Conservation (phyloP, 1,140 invertebrate genomes). For the Chironomus striatipennis region DNA sequence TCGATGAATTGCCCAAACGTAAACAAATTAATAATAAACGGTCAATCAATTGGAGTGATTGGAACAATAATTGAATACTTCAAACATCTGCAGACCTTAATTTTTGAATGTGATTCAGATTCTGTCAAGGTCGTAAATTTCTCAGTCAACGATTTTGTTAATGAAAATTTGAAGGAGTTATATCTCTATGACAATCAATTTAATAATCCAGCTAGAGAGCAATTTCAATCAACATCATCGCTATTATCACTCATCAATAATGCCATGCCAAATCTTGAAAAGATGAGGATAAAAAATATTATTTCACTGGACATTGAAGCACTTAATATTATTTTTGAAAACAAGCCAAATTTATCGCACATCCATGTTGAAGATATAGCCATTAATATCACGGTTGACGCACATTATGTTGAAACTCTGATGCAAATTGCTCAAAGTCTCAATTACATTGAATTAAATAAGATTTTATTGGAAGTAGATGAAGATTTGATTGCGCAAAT, state of each 20-base stretch:
- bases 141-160: background rate
- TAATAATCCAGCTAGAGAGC: background rate
- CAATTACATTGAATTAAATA: background rate
- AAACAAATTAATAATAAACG: background rate
- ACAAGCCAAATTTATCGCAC: background rate
- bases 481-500: background rate
- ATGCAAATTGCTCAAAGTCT: background rate
- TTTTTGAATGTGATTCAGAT: constrained; percentile 2
- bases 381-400: background rate
- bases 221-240: background rate
- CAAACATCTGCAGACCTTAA: background rate
- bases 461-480: background rate
- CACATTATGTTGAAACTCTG: background rate
- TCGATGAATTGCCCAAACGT: background rate
- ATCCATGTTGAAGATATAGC: background rate
- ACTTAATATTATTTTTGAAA: background rate
- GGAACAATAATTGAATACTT: background rate
- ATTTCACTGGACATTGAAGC: background rate
- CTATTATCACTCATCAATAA: background rate
- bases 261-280: background rate
- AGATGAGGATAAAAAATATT: background rate
- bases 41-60: constrained; percentile 1
- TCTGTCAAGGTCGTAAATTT: background rate
- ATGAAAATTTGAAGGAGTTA: background rate
- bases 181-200: constrained; percentile 7